These are phyloP conservation scores for Leptopilina drosophilae DNA, from an alignment of 2,888 invertebrate genomes.

Conservation along the genomic window DNA sequence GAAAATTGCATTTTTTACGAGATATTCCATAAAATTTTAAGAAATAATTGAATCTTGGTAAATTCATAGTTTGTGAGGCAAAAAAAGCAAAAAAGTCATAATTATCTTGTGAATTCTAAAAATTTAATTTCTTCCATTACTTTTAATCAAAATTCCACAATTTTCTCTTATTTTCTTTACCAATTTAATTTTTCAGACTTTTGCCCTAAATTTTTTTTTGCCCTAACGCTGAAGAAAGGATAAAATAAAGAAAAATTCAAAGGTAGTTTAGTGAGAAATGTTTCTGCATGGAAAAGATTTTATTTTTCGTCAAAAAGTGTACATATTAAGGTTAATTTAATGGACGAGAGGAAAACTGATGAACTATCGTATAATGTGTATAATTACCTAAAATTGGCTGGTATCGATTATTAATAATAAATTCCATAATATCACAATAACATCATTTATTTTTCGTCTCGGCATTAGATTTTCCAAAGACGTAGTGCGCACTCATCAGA, in stretches of 20 bases:
- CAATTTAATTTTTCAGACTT: too few relatives aligned
- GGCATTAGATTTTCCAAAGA: not conserved
- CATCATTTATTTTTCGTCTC: slow-evolving; percentile 54
- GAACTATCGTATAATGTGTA: slow-evolving; percentile 73
- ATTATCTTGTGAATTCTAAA: too few relatives aligned
- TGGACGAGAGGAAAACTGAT: slow-evolving; percentile 72
- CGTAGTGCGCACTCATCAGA: slow-evolving; percentile 58
- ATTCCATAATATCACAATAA: slow-evolving; percentile 75
- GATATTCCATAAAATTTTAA: too few relatives aligned
- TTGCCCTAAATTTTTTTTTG: too few relatives aligned
- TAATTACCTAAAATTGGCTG: slow-evolving; percentile 74
- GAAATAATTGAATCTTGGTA: too few relatives aligned
- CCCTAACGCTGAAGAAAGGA: too few relatives aligned
- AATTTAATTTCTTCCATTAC: too few relatives aligned
- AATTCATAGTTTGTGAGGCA: too few relatives aligned
- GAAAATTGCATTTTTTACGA: too few relatives aligned
- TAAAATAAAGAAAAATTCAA: not conserved
- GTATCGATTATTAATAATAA: slow-evolving; percentile 73
- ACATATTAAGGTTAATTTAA: slow-evolving; percentile 71
- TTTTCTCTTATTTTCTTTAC: too few relatives aligned
- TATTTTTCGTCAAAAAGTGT: slow-evolving; percentile 73
- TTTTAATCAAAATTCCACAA: too few relatives aligned
- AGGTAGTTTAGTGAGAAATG: slow-evolving; percentile 9
- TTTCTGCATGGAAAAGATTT: slow-evolving; percentile 72
- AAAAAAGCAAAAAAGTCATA: too few relatives aligned